Percentiles rank a stretch among this genome's conserved stretches.
phyloP scores from a whole-genome alignment of 2,888 invertebrate species.

The Phymatocera aterrima region DNA sequence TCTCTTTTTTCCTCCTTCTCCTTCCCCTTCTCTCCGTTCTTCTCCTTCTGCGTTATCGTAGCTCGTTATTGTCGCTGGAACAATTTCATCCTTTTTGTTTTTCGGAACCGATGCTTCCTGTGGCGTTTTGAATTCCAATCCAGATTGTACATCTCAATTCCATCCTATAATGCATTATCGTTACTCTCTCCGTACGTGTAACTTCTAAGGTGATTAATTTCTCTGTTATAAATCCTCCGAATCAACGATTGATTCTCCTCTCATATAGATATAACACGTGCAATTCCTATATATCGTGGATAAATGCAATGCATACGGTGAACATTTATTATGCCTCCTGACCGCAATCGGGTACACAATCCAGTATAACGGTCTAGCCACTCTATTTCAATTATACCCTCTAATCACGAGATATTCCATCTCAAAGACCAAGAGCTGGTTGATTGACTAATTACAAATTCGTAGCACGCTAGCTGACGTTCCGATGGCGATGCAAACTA shows the following conservation, averaged over 20 bases:
- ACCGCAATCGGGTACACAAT: neutral
- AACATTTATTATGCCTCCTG: neutral
- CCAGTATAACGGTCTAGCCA: neutral
- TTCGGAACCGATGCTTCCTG: neutral
- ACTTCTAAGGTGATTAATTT: too few species aligned
- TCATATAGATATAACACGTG: too few species aligned
- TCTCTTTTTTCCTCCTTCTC: neutral
- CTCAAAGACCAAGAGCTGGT: neutral
- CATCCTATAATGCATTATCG: too few species aligned
- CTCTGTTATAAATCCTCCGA: too few species aligned
- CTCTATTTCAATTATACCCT: neutral
- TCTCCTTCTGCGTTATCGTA: neutral
- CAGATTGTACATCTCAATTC: too few species aligned
- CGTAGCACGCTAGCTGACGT: neutral
- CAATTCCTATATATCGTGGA: too few species aligned
- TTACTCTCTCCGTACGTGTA: too few species aligned
- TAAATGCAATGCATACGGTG: too few species aligned
- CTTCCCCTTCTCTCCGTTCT: neutral
- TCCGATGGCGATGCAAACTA: neutral
- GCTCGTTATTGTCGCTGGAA: neutral
- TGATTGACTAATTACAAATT: slow-evolving; percentile 34
- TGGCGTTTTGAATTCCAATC: neutral
- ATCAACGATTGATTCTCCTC: too few species aligned
- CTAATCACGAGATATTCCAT: neutral
- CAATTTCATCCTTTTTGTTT: neutral